Conservation (phyloP, 2,113 vertebrate species). For the Erinaceus europaeus region DNA sequence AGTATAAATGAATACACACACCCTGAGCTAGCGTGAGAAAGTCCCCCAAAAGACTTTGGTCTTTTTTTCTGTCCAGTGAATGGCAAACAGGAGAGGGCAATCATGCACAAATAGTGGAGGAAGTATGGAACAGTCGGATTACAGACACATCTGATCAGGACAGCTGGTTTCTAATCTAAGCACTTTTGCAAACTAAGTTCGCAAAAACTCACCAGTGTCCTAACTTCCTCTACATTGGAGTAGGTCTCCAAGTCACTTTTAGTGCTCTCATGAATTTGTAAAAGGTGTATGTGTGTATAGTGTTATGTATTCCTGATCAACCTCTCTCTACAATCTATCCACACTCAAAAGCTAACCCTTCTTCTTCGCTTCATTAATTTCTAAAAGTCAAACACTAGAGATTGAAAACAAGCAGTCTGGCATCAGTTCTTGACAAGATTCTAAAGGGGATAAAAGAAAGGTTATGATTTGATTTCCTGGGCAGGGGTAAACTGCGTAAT, state of each 20-base stretch:
- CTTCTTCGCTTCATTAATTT: neutral
- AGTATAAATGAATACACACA: neutral
- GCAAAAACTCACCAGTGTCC: neutral
- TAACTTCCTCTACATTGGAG: neutral
- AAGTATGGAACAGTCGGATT: neutral
- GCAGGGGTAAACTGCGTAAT: neutral
- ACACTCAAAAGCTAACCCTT: neutral
- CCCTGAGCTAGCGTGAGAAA: neutral
- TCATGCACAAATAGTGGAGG: neutral
- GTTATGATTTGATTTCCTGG: no score
- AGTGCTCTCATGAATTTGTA: neutral
- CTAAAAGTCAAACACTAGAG: neutral
- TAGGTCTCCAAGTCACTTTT: neutral
- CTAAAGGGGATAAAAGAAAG: no score
- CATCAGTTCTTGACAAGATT: neutral
- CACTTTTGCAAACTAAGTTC: neutral
- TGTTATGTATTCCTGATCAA: neutral
- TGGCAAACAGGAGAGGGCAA: neutral
- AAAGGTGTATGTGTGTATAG: no score
- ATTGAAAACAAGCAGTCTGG: neutral
- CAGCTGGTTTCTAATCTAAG: neutral
- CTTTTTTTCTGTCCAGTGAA: neutral
- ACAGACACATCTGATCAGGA: neutral
- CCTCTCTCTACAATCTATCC: neutral
- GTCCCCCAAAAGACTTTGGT: neutral